Evolutionary conservation across 2,113 vertebrate species (phyloP), one percentile per base, ranked within the genome.

Genomic region (Callochromis pleurospilus): DNA sequence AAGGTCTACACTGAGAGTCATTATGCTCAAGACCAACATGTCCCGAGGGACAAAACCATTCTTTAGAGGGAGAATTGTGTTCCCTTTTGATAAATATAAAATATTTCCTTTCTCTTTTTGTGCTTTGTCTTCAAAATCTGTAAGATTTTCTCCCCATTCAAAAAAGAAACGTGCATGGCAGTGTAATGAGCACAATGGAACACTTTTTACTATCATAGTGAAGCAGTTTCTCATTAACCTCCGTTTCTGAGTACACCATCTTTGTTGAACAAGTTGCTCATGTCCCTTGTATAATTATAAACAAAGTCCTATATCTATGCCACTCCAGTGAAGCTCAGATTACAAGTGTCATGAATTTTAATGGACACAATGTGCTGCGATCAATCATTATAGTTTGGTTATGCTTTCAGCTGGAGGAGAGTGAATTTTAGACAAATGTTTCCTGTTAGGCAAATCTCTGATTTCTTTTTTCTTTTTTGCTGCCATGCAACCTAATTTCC

Each of bases 1-100:
- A 90, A 94, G 91, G 92, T 88, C 91, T 91, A 84, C 86, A 87
- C 88, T 7, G 81, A 94, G 91, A 94, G 92, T 96, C 94, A 95
- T 95, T 95, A 94, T 36, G 68, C 91, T 89, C 90, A 89, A 91
- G 92, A 94, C 94, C 92, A 91, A 91, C 91, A 91, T 89, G 91
- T 92, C 89, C 92, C 45, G 6, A 65, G 93, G 93, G 93, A 93
- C 83, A 85, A 15, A 88, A 77, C 86, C 79, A 89, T 86, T 94
- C 89, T 94, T 94, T 91, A 88, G 55, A 86, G 75, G 56, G 83
- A 83, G 29, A 83, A 88, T 79, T 90, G 82, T 82, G 89, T 90
- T 93, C 36, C 84, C 62, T 80, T 90, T 89, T 88, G 65, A 90
- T 89, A 85, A 51, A 51, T 62, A 62, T 58, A 82, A 77, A 82